A percentile compares a stretch with the other conserved stretches of the same genome.
phyloP scores from a whole-genome alignment of 2,113 vertebrate genomes.

The Sinocyclocheilus maitianheensis region DNA sequence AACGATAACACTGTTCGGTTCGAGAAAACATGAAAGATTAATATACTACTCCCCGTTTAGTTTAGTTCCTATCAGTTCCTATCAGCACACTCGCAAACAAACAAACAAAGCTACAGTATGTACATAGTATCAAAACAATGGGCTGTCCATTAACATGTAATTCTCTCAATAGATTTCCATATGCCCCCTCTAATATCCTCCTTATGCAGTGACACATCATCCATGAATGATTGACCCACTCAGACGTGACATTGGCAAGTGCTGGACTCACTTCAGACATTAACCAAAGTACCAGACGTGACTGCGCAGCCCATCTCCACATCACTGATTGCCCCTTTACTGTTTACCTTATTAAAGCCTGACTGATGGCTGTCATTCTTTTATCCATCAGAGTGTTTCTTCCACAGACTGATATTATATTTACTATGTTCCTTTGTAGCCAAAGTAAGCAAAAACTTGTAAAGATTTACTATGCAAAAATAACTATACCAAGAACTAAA shows the following conservation, averaged over 20 bases:
- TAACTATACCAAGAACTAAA: constrained; percentile 43
- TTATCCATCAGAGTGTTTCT: constrained; percentile 34
- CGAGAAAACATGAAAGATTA: not conserved
- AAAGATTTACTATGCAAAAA: constrained; percentile 71
- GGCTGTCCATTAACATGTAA: constrained; percentile 39
- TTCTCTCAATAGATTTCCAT: constrained; percentile 14
- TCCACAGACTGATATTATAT: constrained; percentile 54
- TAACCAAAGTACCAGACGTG: constrained; percentile 65
- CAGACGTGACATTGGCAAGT: constrained; percentile 35
- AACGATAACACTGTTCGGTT: not conserved
- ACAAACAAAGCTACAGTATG: not conserved
- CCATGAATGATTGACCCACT: constrained; percentile 67
- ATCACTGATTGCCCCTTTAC: constrained; percentile 70
- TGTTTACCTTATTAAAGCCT: constrained; percentile 70
- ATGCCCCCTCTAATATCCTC: constrained; percentile 18
- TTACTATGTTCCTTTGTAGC: constrained; percentile 54
- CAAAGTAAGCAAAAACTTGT: constrained; percentile 68
- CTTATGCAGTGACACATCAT: constrained; percentile 53
- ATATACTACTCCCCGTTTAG: not conserved
- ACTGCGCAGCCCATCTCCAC: constrained; percentile 58
- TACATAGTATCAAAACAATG: constrained; percentile 10
- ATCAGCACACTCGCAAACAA: not conserved
- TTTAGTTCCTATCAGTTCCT: not conserved
- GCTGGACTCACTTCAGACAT: constrained; percentile 69
- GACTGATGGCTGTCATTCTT: constrained; percentile 55